phyloP scores from a whole-genome alignment of 1,140 invertebrate genomes.

The Magallana ariakensis region DNA sequence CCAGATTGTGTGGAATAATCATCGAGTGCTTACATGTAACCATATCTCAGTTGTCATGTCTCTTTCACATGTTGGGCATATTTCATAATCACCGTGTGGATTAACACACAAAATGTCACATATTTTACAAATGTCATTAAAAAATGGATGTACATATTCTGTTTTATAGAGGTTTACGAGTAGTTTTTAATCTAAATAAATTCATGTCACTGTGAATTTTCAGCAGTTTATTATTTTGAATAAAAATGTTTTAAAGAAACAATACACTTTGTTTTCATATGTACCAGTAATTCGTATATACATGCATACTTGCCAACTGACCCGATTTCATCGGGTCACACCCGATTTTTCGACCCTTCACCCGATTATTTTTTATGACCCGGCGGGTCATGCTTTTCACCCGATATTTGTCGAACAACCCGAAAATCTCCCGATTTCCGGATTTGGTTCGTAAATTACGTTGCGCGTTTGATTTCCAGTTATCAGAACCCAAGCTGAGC shows the following conservation, averaged over 20 bases:
- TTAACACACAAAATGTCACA: neutral
- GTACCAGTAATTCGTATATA: too few relatives aligned
- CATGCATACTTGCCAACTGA: too few relatives aligned
- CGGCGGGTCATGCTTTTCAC: too few relatives aligned
- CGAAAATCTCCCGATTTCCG: too few relatives aligned
- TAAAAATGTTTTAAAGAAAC: constrained; percentile 24
- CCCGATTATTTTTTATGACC: too few relatives aligned
- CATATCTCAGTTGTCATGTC: neutral
- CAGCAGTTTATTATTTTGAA: constrained; percentile 32
- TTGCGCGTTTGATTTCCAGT: too few relatives aligned
- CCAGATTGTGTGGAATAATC: neutral
- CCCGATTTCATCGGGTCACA: too few relatives aligned
- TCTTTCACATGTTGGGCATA: neutral
- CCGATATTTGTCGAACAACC: too few relatives aligned
- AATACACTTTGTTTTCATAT: neutral
- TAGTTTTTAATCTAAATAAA: neutral
- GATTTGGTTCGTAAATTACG: too few relatives aligned
- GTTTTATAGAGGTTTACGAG: constrained; percentile 5
- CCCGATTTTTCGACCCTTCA: too few relatives aligned
- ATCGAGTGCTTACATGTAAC: neutral
- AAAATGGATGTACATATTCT: neutral
- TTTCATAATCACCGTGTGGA: neutral
- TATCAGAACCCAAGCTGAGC: too few relatives aligned
- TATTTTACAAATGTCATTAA: neutral
- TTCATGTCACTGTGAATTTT: neutral